phyloP scores from a whole-genome alignment of 1,140 invertebrate genomes.

The Sarcophaga peregrina region DNA sequence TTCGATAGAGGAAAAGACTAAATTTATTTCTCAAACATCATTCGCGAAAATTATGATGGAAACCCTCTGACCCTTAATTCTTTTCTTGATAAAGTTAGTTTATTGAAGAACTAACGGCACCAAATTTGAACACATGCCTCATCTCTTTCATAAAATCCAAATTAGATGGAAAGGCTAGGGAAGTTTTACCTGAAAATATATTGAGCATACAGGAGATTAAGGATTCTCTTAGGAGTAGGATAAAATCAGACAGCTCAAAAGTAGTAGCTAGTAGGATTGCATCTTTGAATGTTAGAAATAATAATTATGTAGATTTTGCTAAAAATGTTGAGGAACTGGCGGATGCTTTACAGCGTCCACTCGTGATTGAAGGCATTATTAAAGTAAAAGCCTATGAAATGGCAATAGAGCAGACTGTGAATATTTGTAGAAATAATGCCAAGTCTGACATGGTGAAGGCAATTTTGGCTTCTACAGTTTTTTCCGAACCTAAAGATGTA shows the following conservation, averaged over 20 bases:
- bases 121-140: no score
- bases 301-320: no score
- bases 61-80: no score
- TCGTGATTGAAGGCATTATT: constrained; percentile 26
- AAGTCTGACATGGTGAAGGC: constrained; percentile 18
- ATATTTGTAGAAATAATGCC: constrained; percentile 2
- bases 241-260: background rate
- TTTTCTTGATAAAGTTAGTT: no score
- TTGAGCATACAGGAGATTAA: background rate
- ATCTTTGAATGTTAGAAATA: background rate
- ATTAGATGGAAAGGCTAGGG: no score
- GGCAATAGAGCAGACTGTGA: constrained; percentile 6
- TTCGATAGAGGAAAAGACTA: background rate
- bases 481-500: constrained; percentile 21
- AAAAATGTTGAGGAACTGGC: constrained; percentile 20
- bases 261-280: constrained; percentile 4
- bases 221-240: background rate
- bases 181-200: background rate
- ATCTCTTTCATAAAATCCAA: no score
- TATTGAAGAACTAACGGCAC: no score
- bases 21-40: constrained; percentile 19
- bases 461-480: no score
- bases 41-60: no score
- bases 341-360: constrained; percentile 26
- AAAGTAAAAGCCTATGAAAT: no score